phyloP scores from a whole-genome alignment of 2,888 invertebrate genomes.

The Parasteatoda lunata region DNA sequence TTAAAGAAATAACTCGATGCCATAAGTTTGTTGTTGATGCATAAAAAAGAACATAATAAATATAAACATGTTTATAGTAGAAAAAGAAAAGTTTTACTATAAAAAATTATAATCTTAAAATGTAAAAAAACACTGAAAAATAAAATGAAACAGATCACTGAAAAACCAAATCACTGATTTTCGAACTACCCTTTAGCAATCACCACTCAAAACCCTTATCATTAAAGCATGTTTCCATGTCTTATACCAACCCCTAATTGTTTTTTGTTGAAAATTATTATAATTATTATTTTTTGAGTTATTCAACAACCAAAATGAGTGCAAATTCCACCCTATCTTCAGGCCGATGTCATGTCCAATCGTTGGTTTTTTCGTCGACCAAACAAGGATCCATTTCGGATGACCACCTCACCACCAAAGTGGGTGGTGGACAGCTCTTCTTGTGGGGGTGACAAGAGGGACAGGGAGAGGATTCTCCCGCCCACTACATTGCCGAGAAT shows the following conservation, averaged over 20 bases:
- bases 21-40: too few relatives aligned
- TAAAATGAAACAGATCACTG: too few relatives aligned
- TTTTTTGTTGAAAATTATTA: too few relatives aligned
- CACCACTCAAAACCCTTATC: background rate
- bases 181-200: too few relatives aligned
- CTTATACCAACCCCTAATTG: background rate
- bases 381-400: constrained; percentile 37
- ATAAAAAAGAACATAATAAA: too few relatives aligned
- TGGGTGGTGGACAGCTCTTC: constrained; percentile 48
- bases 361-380: constrained; percentile 60
- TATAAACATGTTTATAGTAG: too few relatives aligned
- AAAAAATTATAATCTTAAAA: too few relatives aligned
- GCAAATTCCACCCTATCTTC: background rate
- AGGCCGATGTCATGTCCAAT: constrained; percentile 67
- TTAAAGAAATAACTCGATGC: too few relatives aligned
- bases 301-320: too few relatives aligned
- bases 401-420: constrained; percentile 30
- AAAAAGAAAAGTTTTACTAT: too few relatives aligned
- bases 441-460: background rate
- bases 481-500: constrained; percentile 38
- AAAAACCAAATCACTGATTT: too few relatives aligned
- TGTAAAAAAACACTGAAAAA: too few relatives aligned
- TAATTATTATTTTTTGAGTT: background rate
- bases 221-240: background rate
- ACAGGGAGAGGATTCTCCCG: constrained; percentile 2